Evolutionary conservation across 1,140 invertebrate species (phyloP).

Genomic region (Bombus affinis): DNA sequence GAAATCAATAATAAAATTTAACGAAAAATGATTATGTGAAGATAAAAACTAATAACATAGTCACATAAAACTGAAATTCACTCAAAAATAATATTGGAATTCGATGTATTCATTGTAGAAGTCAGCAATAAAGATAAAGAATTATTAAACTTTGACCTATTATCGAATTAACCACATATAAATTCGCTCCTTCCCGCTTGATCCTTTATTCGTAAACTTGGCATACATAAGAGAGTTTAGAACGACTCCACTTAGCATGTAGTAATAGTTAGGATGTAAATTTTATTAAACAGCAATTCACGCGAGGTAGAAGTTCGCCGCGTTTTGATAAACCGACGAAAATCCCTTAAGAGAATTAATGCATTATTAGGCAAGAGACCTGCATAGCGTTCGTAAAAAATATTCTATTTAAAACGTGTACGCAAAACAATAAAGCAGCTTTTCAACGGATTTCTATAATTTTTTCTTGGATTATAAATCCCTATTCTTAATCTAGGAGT

Average conservation of each 20-base stretch:
- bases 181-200: background rate
- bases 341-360: background rate
- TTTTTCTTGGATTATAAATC: background rate
- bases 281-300: background rate
- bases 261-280: background rate
- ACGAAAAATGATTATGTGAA: background rate
- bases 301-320: background rate
- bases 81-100: background rate
- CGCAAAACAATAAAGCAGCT: background rate
- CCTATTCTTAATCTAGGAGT: background rate
- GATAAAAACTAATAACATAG: background rate
- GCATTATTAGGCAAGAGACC: background rate
- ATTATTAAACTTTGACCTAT: constrained; percentile 28
- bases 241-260: background rate
- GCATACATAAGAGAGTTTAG: background rate
- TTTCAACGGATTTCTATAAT: background rate
- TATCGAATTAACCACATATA: constrained; percentile 19
- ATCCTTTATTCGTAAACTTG: constrained; percentile 23
- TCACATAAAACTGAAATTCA: background rate
- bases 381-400: background rate
- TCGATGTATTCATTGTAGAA: background rate
- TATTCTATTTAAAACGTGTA: background rate
- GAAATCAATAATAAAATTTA: background rate
- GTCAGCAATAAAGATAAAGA: background rate
- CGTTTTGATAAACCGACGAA: background rate